Evolutionary conservation across 2,888 invertebrate genomes (phyloP).

Genomic region (Lissocephala sabroskyi): DNA sequence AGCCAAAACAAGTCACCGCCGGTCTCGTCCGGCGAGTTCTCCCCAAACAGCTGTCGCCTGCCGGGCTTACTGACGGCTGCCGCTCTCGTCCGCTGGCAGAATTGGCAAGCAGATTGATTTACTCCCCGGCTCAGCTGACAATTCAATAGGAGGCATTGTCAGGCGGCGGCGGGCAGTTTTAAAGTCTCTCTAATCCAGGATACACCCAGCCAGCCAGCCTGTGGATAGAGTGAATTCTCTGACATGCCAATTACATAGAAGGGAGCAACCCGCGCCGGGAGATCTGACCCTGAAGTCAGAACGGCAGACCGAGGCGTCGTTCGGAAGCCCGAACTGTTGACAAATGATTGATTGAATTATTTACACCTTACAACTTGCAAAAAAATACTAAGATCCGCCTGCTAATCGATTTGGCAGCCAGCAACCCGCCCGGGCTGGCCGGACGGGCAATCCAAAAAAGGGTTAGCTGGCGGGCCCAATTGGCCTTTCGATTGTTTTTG

Average conservation of each 20-base stretch:
- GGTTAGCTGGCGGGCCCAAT: constrained; percentile 27
- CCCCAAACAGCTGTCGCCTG: constrained; percentile 23
- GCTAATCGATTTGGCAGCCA: constrained; percentile 58
- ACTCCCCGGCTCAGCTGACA: constrained; percentile 40
- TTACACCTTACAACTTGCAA: constrained; percentile 59
- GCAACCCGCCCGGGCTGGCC: constrained; percentile 9
- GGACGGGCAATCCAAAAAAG: constrained; percentile 34
- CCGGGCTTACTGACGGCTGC: constrained; percentile 17
- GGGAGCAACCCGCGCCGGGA: too few species aligned
- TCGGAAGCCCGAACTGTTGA: constrained; percentile 60
- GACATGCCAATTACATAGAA: constrained; percentile 27
- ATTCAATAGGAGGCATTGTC: constrained; percentile 41
- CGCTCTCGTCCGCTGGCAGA: too few species aligned
- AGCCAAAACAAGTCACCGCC: too few species aligned
- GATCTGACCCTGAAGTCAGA: constrained; percentile 44
- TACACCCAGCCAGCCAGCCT: constrained; percentile 1
- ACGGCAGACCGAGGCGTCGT: constrained; percentile 6
- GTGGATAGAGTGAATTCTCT: constrained; percentile 9
- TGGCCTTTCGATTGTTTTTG: constrained; percentile 1
- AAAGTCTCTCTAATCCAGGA: constrained; percentile 33
- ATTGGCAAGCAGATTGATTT: constrained; percentile 38
- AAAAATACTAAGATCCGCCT: constrained; percentile 63
- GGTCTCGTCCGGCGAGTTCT: neutral
- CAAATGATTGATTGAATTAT: constrained; percentile 64
- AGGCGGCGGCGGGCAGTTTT: constrained; percentile 2